Percentiles rank a stretch among this genome's conserved stretches.
These are phyloP conservation scores for Scylla paramamosain DNA, from an alignment of 1,140 invertebrate genomes.

Conservation along the genomic window DNA sequence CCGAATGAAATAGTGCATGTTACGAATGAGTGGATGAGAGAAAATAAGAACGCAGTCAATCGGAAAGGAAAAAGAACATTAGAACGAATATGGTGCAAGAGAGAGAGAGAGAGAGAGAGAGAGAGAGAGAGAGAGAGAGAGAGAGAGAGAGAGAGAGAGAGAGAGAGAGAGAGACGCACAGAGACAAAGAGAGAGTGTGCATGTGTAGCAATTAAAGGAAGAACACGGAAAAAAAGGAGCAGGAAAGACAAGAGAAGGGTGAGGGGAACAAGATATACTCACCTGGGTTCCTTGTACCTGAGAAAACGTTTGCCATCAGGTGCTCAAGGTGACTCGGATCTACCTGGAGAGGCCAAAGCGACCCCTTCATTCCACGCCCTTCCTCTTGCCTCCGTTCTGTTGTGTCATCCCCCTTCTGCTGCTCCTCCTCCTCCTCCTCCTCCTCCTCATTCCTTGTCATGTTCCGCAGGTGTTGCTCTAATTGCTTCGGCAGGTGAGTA, in stretches of 20 bases:
- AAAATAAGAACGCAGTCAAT: too few relatives aligned
- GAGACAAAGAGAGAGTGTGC: slow-evolving; percentile 14
- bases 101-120: slow-evolving; percentile 48
- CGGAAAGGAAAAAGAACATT: not conserved
- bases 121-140: slow-evolving; percentile 48
- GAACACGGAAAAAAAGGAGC: not conserved
- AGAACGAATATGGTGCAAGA: not conserved
- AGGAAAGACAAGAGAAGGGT: not conserved
- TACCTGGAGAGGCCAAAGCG: not conserved
- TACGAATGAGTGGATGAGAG: not conserved
- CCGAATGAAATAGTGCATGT: too few relatives aligned
- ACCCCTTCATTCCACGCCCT: too few relatives aligned
- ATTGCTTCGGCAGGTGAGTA: not conserved
- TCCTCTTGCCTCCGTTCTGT: too few relatives aligned
- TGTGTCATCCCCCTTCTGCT: too few relatives aligned
- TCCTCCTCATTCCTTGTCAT: slow-evolving; percentile 34
- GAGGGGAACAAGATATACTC: not conserved
- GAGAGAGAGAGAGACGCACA: slow-evolving; percentile 44
- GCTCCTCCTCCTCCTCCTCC: not conserved
- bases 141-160: slow-evolving; percentile 36
- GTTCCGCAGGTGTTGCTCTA: slow-evolving; percentile 28
- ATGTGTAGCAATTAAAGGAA: not conserved
- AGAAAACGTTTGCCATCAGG: slow-evolving; percentile 36
- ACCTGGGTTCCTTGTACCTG: slow-evolving; percentile 53
- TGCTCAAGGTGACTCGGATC: not conserved